phyloP scores from a whole-genome alignment of 1,140 invertebrate species.

The Grapholita molesta region DNA sequence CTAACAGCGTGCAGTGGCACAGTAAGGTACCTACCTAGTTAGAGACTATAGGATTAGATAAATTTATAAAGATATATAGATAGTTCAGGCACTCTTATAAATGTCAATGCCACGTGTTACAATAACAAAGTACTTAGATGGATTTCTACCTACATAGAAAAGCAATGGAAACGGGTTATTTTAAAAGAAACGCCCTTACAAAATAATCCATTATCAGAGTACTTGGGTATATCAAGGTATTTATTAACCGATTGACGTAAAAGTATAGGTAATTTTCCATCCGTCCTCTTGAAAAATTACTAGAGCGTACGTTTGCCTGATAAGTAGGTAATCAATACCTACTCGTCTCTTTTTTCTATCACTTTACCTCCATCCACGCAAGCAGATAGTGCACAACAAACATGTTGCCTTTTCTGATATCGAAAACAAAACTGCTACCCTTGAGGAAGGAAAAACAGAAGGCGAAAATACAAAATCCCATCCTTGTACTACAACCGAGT shows the following conservation, averaged over 20 bases:
- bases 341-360: slow-evolving; percentile 7
- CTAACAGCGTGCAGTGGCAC: not conserved
- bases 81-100: slow-evolving; percentile 6
- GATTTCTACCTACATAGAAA: not conserved
- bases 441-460: slow-evolving; percentile 44
- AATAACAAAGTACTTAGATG: not conserved
- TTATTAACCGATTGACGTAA: not conserved
- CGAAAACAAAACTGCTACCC: slow-evolving; percentile 57
- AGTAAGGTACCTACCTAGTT: too few relatives aligned
- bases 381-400: not conserved
- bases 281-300: slow-evolving; percentile 33
- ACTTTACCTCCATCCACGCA: not conserved
- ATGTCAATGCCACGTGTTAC: not conserved
- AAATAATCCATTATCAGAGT: too few relatives aligned
- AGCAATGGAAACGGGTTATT: too few relatives aligned
- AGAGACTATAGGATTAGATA: not conserved
- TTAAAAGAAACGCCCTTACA: too few relatives aligned
- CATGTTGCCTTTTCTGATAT: slow-evolving; percentile 61
- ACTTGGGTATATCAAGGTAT: not conserved
- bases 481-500: not conserved
- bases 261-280: slow-evolving; percentile 24
- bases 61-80: not conserved
- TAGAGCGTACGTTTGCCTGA: slow-evolving; percentile 35
- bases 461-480: slow-evolving; percentile 26
- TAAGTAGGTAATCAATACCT: slow-evolving; percentile 45